Base-by-base conservation (phyloP, 2,888 invertebrate genomes). In the Phengaris arion region DNA sequence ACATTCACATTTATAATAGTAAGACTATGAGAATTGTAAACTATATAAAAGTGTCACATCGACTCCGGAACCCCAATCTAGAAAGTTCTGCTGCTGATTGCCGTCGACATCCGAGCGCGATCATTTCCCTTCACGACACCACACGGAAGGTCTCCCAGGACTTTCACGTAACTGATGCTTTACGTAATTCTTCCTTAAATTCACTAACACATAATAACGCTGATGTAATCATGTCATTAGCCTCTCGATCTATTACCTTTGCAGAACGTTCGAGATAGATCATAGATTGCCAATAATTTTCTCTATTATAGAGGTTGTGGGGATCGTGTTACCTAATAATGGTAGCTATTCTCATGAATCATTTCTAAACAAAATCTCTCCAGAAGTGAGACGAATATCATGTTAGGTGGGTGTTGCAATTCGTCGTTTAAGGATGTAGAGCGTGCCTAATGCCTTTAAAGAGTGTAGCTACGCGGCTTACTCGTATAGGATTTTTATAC, bases 351-450 rank as follows among this genome's bases (percentile, higher is more conserved):
- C 35, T 35, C 64, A 2, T 45, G 10, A 48, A 48, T 10, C 15
- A 22, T 59, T 59, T 57, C 57, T 3, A 57, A 35, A 1, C 2
- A 48, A 48, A 64, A 64, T 64, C 64, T 6, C 35, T 55, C 13
- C 2, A 64, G 35, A 64, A 12, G 35, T 45, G 64, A 64, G 64
- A 35, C 64, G 35, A 45, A 64, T 52, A 7, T 64, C 35, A 35
- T 64, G 59, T 59, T 15, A 15, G 15, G 22, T 10, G 15, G 15
- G 35, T 64, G 35, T 35, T 64, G 64, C 10, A 64, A 64, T 64
- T 45, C 64, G 35, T 64, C 64, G 35, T 64, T 64, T 64, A 64
- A 64, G 64, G 64, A 64, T 64, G 35, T 64, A 64, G 64, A 64
- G 64, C 35, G 64, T 64, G 64, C 35, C 35, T 64, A 64, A 64